These are phyloP conservation scores for Agrilus mali DNA, from an alignment of 2,888 invertebrate genomes.

Conservation along the genomic window DNA sequence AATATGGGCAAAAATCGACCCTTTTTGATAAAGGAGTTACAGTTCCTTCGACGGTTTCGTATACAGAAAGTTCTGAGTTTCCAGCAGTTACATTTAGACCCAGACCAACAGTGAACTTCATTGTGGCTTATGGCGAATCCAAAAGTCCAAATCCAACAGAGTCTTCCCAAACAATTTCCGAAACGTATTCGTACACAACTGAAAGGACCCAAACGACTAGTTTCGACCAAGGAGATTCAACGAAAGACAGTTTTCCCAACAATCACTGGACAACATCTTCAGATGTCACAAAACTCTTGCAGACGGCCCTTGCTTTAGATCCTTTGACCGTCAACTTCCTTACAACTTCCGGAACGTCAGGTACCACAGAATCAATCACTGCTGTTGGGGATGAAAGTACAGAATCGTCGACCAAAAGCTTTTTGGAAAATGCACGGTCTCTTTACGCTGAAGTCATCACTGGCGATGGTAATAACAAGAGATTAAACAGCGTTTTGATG, in stretches of 20 bases:
- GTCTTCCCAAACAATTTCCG: no score
- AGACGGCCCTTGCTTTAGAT: conserved; percentile 55
- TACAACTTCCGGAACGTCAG: conserved; percentile 32
- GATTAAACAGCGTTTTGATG: conserved; percentile 15
- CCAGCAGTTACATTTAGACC: no score
- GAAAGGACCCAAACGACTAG: no score
- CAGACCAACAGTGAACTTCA: no score
- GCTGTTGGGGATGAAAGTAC: conserved; percentile 32
- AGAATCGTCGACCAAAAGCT: conserved; percentile 4
- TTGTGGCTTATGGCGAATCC: no score
- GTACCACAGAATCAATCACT: conserved; percentile 21
- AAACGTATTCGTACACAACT: no score
- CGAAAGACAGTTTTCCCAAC: conserved; percentile 17
- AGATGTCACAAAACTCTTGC: conserved; percentile 47
- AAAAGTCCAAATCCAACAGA: no score
- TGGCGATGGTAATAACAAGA: no score
- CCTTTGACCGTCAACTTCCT: conserved; percentile 52
- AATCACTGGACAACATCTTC: conserved; percentile 29
- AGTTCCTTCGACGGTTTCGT: no score
- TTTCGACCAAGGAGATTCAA: not conserved
- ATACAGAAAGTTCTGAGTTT: no score
- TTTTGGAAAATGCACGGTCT: not conserved
- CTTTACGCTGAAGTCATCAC: conserved; percentile 1
- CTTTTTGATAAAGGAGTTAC: no score
- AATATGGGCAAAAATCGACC: no score